Evolutionary conservation across 2,888 invertebrate species (phyloP).

Genomic region (Cantharis rustica): DNA sequence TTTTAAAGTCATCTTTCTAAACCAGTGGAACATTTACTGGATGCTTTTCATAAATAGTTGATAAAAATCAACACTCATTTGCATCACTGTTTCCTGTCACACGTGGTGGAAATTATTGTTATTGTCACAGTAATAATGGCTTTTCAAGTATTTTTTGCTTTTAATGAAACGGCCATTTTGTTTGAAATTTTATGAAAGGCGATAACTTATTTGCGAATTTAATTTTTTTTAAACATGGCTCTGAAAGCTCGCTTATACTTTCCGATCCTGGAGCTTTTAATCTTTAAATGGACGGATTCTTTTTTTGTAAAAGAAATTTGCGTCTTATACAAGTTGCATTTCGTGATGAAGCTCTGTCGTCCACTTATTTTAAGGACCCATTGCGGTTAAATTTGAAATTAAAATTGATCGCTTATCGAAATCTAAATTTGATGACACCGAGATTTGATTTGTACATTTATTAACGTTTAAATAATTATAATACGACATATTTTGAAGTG

Average conservation of each 20-base stretch:
- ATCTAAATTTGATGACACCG: not conserved
- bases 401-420: not conserved
- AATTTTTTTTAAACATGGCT: conserved; percentile 4
- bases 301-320: not conserved
- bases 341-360: not conserved
- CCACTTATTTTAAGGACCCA: not conserved
- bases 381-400: too few relatives aligned
- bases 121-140: conserved; percentile 26
- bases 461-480: conserved; percentile 36
- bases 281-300: not conserved
- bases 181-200: not conserved
- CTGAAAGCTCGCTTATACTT: not conserved
- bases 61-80: conserved; percentile 24
- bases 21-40: conserved; percentile 31
- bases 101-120: conserved; percentile 40
- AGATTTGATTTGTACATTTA: not conserved
- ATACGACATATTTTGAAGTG: conserved; percentile 15
- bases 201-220: conserved; percentile 16
- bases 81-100: conserved; percentile 40
- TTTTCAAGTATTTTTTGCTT: conserved; percentile 1
- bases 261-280: not conserved
- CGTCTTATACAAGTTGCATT: too few relatives aligned
- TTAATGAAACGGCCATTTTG: not conserved
- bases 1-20: conserved; percentile 33
- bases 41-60: conserved; percentile 9